Evolutionary conservation across 53 echinoderm and acorn worm genomes (phyloP).

Genomic region (Antedon mediterranea): DNA sequence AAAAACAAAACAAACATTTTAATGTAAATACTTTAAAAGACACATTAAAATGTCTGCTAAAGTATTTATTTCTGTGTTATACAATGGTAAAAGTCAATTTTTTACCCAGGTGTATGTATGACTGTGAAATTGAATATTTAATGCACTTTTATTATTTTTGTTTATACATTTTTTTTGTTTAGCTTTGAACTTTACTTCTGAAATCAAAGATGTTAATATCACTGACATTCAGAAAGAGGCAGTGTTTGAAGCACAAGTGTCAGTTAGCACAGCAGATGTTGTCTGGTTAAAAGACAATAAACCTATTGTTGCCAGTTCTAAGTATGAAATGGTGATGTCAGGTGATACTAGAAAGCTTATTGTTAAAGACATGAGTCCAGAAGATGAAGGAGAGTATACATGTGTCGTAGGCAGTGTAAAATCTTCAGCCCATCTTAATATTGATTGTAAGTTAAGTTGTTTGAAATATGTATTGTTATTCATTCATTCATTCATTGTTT

Average conservation of each 20-base stretch:
- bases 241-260: background rate
- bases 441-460: background rate
- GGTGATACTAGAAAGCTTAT: background rate
- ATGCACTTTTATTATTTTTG: too few species aligned
- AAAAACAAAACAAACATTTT: too few species aligned
- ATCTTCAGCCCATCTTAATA: background rate
- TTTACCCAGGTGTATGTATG: too few species aligned
- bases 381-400: background rate
- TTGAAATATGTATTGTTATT: too few species aligned
- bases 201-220: constrained; percentile 29
- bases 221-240: constrained; percentile 17
- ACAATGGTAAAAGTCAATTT: too few species aligned
- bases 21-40: too few species aligned
- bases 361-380: background rate
- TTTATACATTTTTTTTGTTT: too few species aligned
- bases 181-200: background rate
- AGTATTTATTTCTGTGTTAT: too few species aligned
- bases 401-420: background rate
- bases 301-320: background rate
- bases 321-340: background rate
- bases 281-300: background rate
- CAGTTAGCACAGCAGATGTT: background rate
- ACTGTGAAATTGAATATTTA: too few species aligned
- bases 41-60: too few species aligned
- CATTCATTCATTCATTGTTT: too few species aligned